These are phyloP conservation scores for Ochotona princeps DNA, from an alignment of 2,113 vertebrate species.

Conservation along the genomic window DNA sequence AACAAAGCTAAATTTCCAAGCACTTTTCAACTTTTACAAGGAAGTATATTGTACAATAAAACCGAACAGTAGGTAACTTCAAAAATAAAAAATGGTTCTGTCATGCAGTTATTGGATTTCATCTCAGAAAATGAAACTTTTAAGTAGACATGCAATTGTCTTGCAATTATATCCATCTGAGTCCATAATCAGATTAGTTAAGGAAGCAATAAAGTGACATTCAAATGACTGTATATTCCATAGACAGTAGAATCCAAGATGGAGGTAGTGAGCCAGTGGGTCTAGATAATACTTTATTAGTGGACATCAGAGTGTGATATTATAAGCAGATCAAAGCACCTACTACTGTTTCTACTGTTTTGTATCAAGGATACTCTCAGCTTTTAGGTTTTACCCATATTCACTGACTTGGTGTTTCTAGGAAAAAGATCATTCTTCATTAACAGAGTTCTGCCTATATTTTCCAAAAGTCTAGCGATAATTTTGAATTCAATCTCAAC, in stretches of 20 bases:
- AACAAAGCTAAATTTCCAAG: background rate
- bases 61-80: background rate
- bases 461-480: background rate
- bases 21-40: background rate
- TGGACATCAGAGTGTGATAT: background rate
- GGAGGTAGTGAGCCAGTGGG: background rate
- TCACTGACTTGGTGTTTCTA: background rate
- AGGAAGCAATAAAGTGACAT: background rate
- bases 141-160: background rate
- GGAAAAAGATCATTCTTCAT: background rate
- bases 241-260: background rate
- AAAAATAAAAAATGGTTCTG: background rate
- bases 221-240: background rate
- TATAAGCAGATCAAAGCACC: background rate
- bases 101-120: background rate
- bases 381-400: background rate
- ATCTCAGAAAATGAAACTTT: background rate
- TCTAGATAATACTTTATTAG: background rate
- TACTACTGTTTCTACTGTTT: background rate
- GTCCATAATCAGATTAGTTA: background rate
- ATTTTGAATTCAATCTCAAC: slow-evolving; percentile 23
- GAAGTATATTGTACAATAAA: background rate
- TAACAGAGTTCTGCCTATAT: background rate
- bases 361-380: background rate
- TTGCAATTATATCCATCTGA: background rate